Percentiles rank a stretch among this genome's conserved stretches.
These are phyloP conservation scores for Myotis brandtii DNA, from an alignment of 2,113 vertebrate genomes.

Conservation along the genomic window DNA sequence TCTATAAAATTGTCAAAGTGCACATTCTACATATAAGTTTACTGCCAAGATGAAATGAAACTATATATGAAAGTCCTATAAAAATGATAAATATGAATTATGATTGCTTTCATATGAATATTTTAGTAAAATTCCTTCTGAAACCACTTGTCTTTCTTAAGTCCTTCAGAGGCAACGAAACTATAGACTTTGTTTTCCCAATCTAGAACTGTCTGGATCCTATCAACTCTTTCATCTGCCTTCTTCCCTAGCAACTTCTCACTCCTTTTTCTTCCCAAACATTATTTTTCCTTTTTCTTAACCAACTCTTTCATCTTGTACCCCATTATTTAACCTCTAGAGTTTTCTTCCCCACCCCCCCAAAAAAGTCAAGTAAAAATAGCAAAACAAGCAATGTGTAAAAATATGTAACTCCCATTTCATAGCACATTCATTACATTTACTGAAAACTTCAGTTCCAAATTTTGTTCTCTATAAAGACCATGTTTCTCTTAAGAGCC, in stretches of 20 bases:
- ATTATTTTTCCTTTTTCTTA: slow-evolving; percentile 3
- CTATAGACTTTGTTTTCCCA: background rate
- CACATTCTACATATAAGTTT: background rate
- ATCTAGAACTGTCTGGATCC: too few species aligned
- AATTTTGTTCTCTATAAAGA: background rate
- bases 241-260: background rate
- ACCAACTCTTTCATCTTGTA: slow-evolving; percentile 33
- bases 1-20: background rate
- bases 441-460: background rate
- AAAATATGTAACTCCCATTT: background rate
- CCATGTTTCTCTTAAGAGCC: background rate
- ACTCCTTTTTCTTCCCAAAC: background rate
- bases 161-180: background rate
- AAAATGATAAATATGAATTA: slow-evolving; percentile 30
- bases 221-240: background rate
- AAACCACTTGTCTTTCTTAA: background rate
- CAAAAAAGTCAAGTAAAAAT: background rate
- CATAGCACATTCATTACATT: background rate
- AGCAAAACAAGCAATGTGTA: background rate
- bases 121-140: background rate
- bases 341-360: background rate
- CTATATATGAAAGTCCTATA: background rate
- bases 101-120: background rate
- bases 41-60: background rate
- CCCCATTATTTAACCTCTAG: background rate